Conservation (phyloP, 1,140 invertebrate genomes). For the Chymomyza costata region DNA sequence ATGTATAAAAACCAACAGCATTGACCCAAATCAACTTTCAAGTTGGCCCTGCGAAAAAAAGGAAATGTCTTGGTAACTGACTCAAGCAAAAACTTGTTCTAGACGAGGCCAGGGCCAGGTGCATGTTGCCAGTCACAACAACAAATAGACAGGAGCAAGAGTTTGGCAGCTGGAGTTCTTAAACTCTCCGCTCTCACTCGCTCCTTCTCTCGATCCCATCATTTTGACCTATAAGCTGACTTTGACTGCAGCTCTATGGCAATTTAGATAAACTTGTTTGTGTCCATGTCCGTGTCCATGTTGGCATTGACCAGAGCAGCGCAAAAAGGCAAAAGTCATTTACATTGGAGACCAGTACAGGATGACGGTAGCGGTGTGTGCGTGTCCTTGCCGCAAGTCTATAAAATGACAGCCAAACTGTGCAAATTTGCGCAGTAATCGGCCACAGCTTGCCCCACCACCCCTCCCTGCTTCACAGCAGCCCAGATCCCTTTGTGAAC, state of each 20-base stretch:
- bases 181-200: conserved; percentile 25
- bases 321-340: conserved; percentile 69
- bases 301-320: conserved; percentile 50
- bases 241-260: conserved; percentile 51
- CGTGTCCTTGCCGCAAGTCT: conserved; percentile 52
- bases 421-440: conserved; percentile 45
- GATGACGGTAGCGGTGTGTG: conserved; percentile 9
- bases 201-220: conserved; percentile 4
- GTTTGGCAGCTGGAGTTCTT: background rate
- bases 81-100: conserved; percentile 37
- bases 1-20: conserved; percentile 20
- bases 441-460: no score
- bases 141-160: conserved; percentile 12
- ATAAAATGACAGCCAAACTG: conserved; percentile 59
- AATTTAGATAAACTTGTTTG: conserved; percentile 71
- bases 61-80: conserved; percentile 1
- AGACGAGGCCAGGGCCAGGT: background rate
- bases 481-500: conserved; percentile 32
- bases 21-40: conserved; percentile 34
- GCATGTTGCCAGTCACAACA: conserved; percentile 27
- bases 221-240: no score
- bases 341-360: no score
- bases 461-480: background rate
- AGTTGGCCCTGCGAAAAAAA: conserved; percentile 1
- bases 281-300: conserved; percentile 30